These are phyloP conservation scores for Drosophila trapezifrons DNA, from an alignment of 1,140 invertebrate genomes.

Conservation along the genomic window DNA sequence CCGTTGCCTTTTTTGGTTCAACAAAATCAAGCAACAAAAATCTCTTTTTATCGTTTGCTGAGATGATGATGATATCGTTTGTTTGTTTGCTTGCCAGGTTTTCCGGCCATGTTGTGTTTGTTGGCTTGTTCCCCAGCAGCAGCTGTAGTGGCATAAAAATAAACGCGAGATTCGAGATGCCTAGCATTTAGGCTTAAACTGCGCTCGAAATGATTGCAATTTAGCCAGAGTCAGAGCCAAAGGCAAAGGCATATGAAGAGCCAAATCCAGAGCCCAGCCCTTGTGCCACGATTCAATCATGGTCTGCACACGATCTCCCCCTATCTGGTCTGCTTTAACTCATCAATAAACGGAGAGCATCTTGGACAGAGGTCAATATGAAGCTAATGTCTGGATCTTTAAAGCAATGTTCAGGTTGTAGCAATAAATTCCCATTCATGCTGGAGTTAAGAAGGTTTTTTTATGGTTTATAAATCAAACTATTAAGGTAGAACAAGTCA, in stretches of 20 bases:
- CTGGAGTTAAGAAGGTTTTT: neutral
- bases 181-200: slow-evolving; percentile 37
- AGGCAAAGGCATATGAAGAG: too few relatives aligned
- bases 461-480: slow-evolving; percentile 3
- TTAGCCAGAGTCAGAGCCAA: slow-evolving; percentile 29
- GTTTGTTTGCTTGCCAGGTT: slow-evolving; percentile 36
- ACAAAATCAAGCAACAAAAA: slow-evolving; percentile 78
- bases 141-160: slow-evolving; percentile 60
- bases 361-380: slow-evolving; percentile 35
- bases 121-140: slow-evolving; percentile 36
- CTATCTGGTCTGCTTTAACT: neutral
- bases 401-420: neutral
- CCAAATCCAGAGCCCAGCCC: slow-evolving; percentile 28
- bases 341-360: slow-evolving; percentile 34
- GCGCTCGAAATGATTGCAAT: slow-evolving; percentile 59
- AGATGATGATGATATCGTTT: slow-evolving; percentile 50
- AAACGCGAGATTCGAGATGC: slow-evolving; percentile 55
- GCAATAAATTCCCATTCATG: neutral
- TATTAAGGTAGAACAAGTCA: neutral
- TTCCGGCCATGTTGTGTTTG: neutral
- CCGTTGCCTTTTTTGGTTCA: slow-evolving; percentile 81
- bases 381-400: neutral
- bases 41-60: slow-evolving; percentile 65
- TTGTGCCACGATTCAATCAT: slow-evolving; percentile 48
- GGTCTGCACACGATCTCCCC: neutral